phyloP scores from a whole-genome alignment of 2,797 vertebrate species.

The Emydoidea blandingii region DNA sequence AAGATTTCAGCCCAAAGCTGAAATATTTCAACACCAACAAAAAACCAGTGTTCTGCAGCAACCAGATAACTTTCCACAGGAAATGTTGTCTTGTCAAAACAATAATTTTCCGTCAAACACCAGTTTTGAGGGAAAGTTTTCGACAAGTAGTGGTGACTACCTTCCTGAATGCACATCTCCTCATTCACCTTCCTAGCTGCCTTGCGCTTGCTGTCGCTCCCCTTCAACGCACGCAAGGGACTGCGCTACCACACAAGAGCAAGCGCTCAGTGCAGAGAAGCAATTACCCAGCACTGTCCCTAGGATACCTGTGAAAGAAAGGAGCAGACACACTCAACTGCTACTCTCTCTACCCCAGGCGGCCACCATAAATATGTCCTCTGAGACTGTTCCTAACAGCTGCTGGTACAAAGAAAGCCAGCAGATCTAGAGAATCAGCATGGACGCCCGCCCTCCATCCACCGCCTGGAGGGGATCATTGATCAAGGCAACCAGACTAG shows the following conservation, averaged over 20 bases:
- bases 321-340: not conserved
- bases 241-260: not conserved
- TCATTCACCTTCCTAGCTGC: not conserved
- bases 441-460: not conserved
- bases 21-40: no score
- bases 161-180: not conserved
- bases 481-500: not conserved
- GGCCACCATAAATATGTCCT: not conserved
- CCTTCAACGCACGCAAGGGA: no score
- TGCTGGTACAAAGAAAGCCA: not conserved
- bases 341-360: not conserved
- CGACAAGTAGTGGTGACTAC: not conserved
- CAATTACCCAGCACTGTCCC: not conserved
- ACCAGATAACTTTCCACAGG: not conserved
- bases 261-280: not conserved
- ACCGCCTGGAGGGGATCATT: not conserved
- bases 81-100: not conserved
- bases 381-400: not conserved
- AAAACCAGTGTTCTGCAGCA: no score
- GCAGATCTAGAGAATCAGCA: not conserved
- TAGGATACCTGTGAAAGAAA: not conserved
- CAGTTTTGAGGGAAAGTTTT: not conserved
- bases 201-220: no score
- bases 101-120: not conserved
- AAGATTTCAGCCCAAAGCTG: not conserved